Evolutionary conservation across 2,797 vertebrate genomes (phyloP), one percentile per base, ranked within the genome.

Genomic region (Sebastes nivosus): DNA sequence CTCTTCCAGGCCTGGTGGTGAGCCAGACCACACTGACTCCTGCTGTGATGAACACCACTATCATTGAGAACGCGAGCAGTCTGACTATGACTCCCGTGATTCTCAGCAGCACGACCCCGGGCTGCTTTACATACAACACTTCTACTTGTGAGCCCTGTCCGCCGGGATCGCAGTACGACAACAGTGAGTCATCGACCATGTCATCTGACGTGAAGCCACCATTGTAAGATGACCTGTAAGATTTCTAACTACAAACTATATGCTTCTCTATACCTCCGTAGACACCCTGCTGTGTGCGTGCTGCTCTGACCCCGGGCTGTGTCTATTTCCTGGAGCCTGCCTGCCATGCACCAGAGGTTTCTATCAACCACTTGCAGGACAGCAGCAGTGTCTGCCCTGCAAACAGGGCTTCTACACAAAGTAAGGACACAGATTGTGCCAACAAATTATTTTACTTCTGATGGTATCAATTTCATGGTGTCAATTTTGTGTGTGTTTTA

Each of bases 271-370:
- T 73, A 4, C 38, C 14, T 74, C 34, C 32, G 1, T 67, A 98
- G 97, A 91, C 68, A 96, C 94, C 5, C 75, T 93, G 88, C 90
- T 94, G 85, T 98, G 97, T 84, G 92, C 76, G 0, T 98, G 97
- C 88, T 98, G 97, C 34, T 4, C 8, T 0, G 89, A 86, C 4
- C 75, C 80, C 1, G 97, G 96, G 38, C 86, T 73, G 0, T 98
- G 97, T 86, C 63, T 89, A 9, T 94, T 93, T 72, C 89, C 93
- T 10, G 73, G 76, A 70, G 94, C 94, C 8, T 98, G 97, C 78
- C 88, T 91, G 12, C 87, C 94, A 14, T 98, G 97, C 72, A 67
- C 81, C 0, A 90, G 8, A 22, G 97, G 97, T 42, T 95, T 93
- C 73, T 96, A 95, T 86, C 97, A 98, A 89, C 94, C 97, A 0